Evolutionary conservation across 37 sponge, comb jelly and placozoan genomes (phyloP), one percentile per base, ranked within the genome.

Genomic region (Halisarca cf. caerulea): DNA sequence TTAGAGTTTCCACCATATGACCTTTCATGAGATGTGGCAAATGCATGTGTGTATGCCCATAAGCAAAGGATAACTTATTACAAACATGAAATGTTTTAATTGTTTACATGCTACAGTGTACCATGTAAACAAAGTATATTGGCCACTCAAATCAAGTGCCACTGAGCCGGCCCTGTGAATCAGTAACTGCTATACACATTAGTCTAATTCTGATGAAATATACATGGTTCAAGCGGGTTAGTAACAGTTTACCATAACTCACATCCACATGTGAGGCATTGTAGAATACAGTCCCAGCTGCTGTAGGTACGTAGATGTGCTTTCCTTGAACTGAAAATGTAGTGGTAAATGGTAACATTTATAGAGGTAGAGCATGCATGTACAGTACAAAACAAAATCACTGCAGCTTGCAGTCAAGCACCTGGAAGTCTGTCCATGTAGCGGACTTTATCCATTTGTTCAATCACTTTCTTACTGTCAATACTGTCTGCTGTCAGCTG

Each of bases 231-330:
- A n/a, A n/a, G n/a, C n/a, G n/a, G n/a, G n/a, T n/a, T n/a, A n/a
- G n/a, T n/a, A n/a, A n/a, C n/a, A n/a, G n/a, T n/a, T n/a, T n/a
- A n/a, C n/a, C 17, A 55, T 55, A 28, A 43, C 77, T 74, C 45
- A 74, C 77, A 40, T 74, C 77, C 45, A 74, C 77, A n/a, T 40
- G 6, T 17, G 77, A 74, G 0, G 77, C 77, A 74, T 74, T 74
- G 44, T 40, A 40, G 21, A 44, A 3, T 21, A 74, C 42, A 2
- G 45, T 39, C 21, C 25, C 45, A 30, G 6, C 6, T 15, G 45
- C 24, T 21, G 6, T 7, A 2, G 24, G 7, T 23, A 74, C 77
- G 7, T 74, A 74, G 20, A 74, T 4, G 45, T 74, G 77, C 15
- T 74, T 74, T 44, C 77, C 77, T 1, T 35, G 15, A 3, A 74